phyloP scores from a whole-genome alignment of 2,888 invertebrate species.

The Dyspetes luteomarginatus region DNA sequence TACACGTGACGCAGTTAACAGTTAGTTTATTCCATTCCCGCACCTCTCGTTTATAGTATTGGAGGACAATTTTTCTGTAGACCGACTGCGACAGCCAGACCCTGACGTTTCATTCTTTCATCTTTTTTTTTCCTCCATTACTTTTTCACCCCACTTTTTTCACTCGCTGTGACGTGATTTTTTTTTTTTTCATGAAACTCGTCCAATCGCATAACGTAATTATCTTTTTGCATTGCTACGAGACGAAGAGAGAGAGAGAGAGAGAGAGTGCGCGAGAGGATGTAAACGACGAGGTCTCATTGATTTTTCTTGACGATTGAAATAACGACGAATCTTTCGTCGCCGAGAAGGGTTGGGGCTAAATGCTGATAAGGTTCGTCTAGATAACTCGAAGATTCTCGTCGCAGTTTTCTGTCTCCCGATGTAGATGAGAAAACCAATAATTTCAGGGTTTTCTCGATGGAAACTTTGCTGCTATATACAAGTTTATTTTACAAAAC shows the following conservation, averaged over 20 bases:
- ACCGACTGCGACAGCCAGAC: conserved; percentile 37
- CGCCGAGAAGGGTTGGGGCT: conserved; percentile 28
- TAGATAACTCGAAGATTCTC: conserved; percentile 51
- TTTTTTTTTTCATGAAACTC: conserved; percentile 34
- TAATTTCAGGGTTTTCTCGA: conserved; percentile 72
- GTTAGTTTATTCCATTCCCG: conserved; percentile 54
- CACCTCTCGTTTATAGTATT: conserved; percentile 13
- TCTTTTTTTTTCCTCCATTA: conserved; percentile 38
- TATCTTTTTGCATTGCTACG: conserved; percentile 62
- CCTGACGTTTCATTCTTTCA: conserved; percentile 20
- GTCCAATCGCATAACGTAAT: conserved; percentile 67
- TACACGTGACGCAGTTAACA: conserved; percentile 54
- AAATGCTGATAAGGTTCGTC: conserved; percentile 72
- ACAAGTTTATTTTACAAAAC: conserved; percentile 4
- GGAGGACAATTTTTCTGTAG: conserved; percentile 53
- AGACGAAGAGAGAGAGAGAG: conserved; percentile 27
- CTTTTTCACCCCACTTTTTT: conserved; percentile 39
- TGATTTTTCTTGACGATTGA: conserved; percentile 35
- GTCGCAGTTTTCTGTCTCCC: conserved; percentile 8
- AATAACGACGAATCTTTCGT: conserved; percentile 52
- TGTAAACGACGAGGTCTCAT: conserved; percentile 68
- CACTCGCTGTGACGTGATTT: conserved; percentile 12
- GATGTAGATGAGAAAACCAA: conserved; percentile 70
- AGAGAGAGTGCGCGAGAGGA: too few species aligned
- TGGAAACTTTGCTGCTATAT: conserved; percentile 45